Base-by-base conservation (phyloP, 2,888 invertebrate species). In the Pyralis farinalis region DNA sequence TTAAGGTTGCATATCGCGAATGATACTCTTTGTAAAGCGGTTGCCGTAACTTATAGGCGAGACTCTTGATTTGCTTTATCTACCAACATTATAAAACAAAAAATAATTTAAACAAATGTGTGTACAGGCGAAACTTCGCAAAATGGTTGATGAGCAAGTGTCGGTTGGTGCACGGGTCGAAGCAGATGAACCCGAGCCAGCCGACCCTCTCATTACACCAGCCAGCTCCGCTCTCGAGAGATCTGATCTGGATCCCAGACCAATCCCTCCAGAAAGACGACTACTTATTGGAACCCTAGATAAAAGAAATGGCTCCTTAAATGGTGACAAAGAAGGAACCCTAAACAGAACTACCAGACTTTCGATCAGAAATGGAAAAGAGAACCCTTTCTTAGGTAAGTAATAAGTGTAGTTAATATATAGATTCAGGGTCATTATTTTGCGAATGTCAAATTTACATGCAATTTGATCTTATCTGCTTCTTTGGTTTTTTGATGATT, bases 81-180 rank as follows among this genome's bases (percentile, higher is more conserved):
- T n/a, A n/a, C n/a, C n/a, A n/a, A n/a, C n/a, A n/a, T n/a, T n/a
- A n/a, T n/a, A n/a, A n/a, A n/a, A 16, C 16, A 16, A 4, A 4
- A 16, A 16, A 3, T 16, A 16, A 16, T 16, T 16, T n/a, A n/a
- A n/a, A n/a, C n/a, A 16, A 16, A 16, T 16, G 2, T 16, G 4
- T 16, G 2, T 16, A 10, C 88, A 95, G 93, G 92, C 92, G 86
- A 94, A 94, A 91, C 93, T 94, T 78, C 92, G 95, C 90, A 95
- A 94, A 90, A 96, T 96, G 96, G 95, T 96, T 73, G 96, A 96
- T 88, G 96, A 96, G 91, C 95, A 96, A 90, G 92, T 93, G 73
- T 91, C 93, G 60, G 92, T 92, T 56, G 90, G 91, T 41, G 84
- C 92, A 36, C 90, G 92, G 53, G 91, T 92, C 51, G 93, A 94